These are phyloP conservation scores for Julus scanicus DNA, from an alignment of 2,888 invertebrate species.

Conservation along the genomic window DNA sequence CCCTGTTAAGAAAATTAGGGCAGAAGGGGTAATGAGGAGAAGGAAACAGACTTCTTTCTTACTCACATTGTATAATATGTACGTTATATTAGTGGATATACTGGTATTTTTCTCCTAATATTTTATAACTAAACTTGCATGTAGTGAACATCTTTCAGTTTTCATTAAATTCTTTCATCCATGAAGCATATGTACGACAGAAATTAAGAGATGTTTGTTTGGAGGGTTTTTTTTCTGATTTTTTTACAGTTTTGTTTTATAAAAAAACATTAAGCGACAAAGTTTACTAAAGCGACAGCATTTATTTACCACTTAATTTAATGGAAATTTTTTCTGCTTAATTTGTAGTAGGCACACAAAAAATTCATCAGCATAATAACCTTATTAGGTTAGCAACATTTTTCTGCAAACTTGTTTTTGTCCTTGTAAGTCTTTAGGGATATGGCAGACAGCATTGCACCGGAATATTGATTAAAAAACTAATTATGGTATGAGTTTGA, in stretches of 20 bases:
- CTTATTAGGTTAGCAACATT: slow-evolving; percentile 11
- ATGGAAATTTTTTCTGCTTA: slow-evolving; percentile 25
- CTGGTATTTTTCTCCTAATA: too few relatives aligned
- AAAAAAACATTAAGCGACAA: neutral
- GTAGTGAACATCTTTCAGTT: too few relatives aligned
- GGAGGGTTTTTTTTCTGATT: too few relatives aligned
- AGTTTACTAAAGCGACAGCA: slow-evolving; percentile 23
- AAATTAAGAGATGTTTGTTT: neutral
- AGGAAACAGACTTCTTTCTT: too few relatives aligned
- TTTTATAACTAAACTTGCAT: too few relatives aligned
- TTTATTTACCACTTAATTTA: slow-evolving; percentile 45
- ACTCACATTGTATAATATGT: too few relatives aligned
- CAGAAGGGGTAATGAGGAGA: too few relatives aligned
- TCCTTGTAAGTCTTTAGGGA: neutral
- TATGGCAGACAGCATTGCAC: neutral
- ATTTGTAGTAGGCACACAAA: slow-evolving; percentile 11
- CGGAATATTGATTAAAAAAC: neutral
- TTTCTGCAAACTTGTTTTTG: neutral
- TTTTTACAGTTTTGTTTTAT: neutral
- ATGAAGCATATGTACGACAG: neutral
- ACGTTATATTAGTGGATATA: neutral
- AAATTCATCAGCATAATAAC: slow-evolving; percentile 22
- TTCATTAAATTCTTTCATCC: neutral
- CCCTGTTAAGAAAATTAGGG: too few relatives aligned
- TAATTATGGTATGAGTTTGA: slow-evolving; percentile 2